A percentile compares a stretch with the other conserved stretches of the same genome.
Conservation (phyloP, 2,888 invertebrate genomes). For the Apomyelois bistriatella region DNA sequence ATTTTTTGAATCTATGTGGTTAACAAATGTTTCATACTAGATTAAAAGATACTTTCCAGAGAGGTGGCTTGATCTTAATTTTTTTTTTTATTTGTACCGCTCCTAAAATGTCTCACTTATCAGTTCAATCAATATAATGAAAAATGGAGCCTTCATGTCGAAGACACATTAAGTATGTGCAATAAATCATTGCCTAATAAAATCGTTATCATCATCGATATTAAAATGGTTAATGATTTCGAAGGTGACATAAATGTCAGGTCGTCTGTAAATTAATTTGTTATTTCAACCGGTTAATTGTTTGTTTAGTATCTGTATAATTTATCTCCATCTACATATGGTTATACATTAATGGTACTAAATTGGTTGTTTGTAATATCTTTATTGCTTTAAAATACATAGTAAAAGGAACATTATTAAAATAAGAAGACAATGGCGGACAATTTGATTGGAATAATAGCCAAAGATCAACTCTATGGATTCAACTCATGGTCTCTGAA, state of each 20-base stretch:
- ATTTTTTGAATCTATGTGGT: too few species aligned
- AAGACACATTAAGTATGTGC: not conserved
- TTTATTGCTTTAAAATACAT: too few species aligned
- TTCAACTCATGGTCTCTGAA: too few species aligned
- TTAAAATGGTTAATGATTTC: not conserved
- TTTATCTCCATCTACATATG: not conserved
- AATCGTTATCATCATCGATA: not conserved
- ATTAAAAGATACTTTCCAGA: not conserved
- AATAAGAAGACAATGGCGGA: too few species aligned
- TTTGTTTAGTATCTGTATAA: not conserved
- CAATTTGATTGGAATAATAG: too few species aligned
- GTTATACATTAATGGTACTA: too few species aligned
- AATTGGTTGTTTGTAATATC: too few species aligned
- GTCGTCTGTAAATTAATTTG: not conserved
- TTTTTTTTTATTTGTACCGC: not conserved
- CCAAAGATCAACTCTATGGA: too few species aligned
- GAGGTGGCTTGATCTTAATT: not conserved
- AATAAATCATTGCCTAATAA: conserved; percentile 1
- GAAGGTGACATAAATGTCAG: not conserved
- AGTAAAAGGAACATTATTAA: too few species aligned
- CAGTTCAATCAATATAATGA: not conserved
- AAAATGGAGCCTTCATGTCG: not conserved
- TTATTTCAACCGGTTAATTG: not conserved
- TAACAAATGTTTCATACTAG: too few species aligned
- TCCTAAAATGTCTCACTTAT: not conserved